Base-by-base conservation (phyloP, 1,140 invertebrate genomes). In the Drosophila melanogaster region DNA sequence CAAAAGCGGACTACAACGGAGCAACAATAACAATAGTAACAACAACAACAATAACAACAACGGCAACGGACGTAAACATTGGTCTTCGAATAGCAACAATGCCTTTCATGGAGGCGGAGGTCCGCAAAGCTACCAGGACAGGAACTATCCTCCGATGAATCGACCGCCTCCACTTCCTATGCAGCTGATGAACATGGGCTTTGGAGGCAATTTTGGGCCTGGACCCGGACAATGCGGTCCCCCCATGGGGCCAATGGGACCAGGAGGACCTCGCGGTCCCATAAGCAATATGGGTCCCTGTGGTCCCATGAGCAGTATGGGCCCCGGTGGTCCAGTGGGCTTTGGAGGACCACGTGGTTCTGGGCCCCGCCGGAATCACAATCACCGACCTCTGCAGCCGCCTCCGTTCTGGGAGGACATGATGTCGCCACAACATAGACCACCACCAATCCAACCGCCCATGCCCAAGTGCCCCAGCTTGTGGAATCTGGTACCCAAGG, bases 331-430 rank as follows among this genome's bases (percentile, higher is more conserved):
- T 10, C 40, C 58, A 0, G 50, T 55, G 46, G 61, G 66, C 12
- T 67, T 22, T 8, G 43, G 67, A 0, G 57, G 70, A 10, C 67
- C 55, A 5, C 37, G 49, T 0, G 59, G 71, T 3, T 55, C 53
- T 1, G 53, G 53, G 17, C 40, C 38, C 1, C 22, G 46, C n/a
- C 54, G 49, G 11, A 46, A 70, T 54, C 35, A 22, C n/a, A 69
- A 61, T 6, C 66, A 86, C 11, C 51, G 85, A 12, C 67, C 84
- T 0, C 22, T 87, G 43, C 79, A 89, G 38, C 85, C 84, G 12
- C 84, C 84, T 0, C 84, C 85, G 1, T 89, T 89, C 40, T 89
- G 84, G 84, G 84, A 90, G 37, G 84, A 89, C 33, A 84, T 89
- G 85, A 90, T 90, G 80, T 77, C 85, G 30, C 84, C 84, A 1